Conservation (phyloP, 2,797 vertebrate genomes). For the Clarias platycephalus region DNA sequence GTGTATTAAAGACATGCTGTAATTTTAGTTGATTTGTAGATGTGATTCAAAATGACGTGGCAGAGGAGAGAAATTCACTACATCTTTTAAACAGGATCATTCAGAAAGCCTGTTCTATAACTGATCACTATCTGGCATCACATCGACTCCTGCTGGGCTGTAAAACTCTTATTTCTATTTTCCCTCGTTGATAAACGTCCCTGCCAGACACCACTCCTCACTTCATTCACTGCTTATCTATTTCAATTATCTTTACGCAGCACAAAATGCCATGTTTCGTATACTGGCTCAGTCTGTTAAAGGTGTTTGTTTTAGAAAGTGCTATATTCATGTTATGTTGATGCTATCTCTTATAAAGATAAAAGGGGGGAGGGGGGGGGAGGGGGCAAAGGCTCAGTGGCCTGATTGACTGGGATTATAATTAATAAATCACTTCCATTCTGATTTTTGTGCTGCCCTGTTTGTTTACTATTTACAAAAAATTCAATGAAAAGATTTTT, state of each 20-base stretch:
- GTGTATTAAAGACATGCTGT: background rate
- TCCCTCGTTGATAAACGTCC: background rate
- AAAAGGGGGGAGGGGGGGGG: too few relatives aligned
- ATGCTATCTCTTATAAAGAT: background rate
- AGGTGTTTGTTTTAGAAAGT: background rate
- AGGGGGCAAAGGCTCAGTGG: background rate
- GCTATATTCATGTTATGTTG: background rate
- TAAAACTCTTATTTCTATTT: slow-evolving; percentile 27
- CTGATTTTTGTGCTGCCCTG: background rate
- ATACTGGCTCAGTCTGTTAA: background rate
- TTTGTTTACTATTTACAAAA: background rate
- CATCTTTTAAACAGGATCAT: background rate
- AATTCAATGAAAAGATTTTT: background rate
- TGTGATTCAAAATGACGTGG: background rate
- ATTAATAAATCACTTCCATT: background rate
- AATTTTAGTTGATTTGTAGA: background rate
- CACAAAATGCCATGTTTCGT: background rate
- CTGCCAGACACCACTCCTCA: background rate
- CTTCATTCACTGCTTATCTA: background rate
- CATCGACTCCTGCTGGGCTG: slow-evolving; percentile 6
- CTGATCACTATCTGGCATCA: slow-evolving; percentile 27
- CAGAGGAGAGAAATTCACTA: background rate
- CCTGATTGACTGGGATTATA: background rate
- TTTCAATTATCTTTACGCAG: background rate
- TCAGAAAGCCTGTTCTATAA: slow-evolving; percentile 26